Base-by-base conservation (phyloP, 2,113 vertebrate species). In the Athene cunicularia region DNA sequence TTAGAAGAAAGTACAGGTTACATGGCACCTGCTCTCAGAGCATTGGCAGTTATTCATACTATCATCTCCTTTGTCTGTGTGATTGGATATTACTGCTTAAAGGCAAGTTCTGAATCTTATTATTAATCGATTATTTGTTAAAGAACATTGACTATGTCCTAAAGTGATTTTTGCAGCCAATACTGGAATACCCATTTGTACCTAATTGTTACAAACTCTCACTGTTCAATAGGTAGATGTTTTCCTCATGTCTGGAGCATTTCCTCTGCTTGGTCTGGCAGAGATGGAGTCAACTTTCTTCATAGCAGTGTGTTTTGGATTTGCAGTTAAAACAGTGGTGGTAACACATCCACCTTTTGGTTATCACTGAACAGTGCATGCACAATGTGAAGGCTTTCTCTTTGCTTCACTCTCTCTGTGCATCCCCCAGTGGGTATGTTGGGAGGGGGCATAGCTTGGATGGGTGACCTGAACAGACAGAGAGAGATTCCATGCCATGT, bases 1-100 rank as follows among this genome's bases (percentile, higher is more conserved):
- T 98, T 99, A 91, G 99, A 99, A 97, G 99, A 99, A 97, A 99
- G 99, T 95, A 99, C 99, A 0, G 99, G 99, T 33, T 99, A 99
- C 88, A 99, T 99, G 99, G 99, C 99, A 1, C 99, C 99, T 5
- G 98, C 99, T 1, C 98, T 99, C 62, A 98, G 99, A 82, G 99
- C 98, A 74, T 71, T 99, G 84, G 99, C 99, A 62, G 92, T 99
- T 45, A 97, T 99, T 76, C 99, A 99, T 95, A 99, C 99, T 2
- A 53, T 99, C 95, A 99, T 99, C 97, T 99, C 99, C 28, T 99
- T 99, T 73, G 98, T 99, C 94, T 99, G 99, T 88, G 99, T 99
- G 41, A 98, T 99, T 95, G 99, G 99, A 84, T 99, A 99, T 88
- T 99, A 99, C 90, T 99, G 99, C 97, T 97, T 99, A 67, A 99